Evolutionary conservation across 2,888 invertebrate genomes (phyloP).

Genomic region (Palloptera scutellata): DNA sequence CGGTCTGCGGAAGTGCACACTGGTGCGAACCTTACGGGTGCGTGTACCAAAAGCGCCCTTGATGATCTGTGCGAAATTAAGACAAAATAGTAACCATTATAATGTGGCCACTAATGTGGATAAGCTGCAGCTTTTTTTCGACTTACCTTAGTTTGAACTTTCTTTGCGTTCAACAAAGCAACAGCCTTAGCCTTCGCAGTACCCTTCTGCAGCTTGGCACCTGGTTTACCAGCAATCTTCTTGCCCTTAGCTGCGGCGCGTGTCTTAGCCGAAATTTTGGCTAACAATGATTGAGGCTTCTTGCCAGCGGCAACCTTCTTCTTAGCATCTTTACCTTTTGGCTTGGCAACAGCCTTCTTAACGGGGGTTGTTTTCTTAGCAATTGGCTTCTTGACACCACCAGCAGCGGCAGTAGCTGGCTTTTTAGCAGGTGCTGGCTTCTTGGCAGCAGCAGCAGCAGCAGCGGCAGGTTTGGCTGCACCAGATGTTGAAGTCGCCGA

Average conservation of each 20-base stretch:
- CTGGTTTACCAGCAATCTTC: slow-evolving; percentile 57
- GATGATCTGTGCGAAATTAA: slow-evolving; percentile 72
- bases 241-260: slow-evolving; percentile 61
- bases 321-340: slow-evolving; percentile 58
- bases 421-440: slow-evolving; percentile 55
- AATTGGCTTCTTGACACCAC: slow-evolving; percentile 67
- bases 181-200: slow-evolving; percentile 68
- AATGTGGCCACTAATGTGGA: too few relatives aligned
- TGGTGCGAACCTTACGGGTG: slow-evolving; percentile 89
- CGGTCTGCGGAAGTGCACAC: slow-evolving; percentile 95
- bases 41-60: slow-evolving; percentile 92
- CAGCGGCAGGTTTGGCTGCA: slow-evolving; percentile 60
- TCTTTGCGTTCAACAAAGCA: slow-evolving; percentile 78
- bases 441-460: slow-evolving; percentile 55
- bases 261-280: slow-evolving; percentile 64
- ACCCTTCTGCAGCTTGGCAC: slow-evolving; percentile 65
- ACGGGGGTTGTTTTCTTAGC: slow-evolving; percentile 51
- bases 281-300: slow-evolving; percentile 61
- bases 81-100: too few relatives aligned
- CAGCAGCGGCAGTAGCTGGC: slow-evolving; percentile 55
- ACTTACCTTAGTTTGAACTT: slow-evolving; percentile 83
- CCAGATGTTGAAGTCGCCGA: slow-evolving; percentile 62
- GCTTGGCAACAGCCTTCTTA: slow-evolving; percentile 60
- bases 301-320: slow-evolving; percentile 59
- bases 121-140: not conserved